Evolutionary conservation across 2,797 vertebrate species (phyloP), one percentile per base, ranked within the genome.

Genomic region (Falco rusticolus): DNA sequence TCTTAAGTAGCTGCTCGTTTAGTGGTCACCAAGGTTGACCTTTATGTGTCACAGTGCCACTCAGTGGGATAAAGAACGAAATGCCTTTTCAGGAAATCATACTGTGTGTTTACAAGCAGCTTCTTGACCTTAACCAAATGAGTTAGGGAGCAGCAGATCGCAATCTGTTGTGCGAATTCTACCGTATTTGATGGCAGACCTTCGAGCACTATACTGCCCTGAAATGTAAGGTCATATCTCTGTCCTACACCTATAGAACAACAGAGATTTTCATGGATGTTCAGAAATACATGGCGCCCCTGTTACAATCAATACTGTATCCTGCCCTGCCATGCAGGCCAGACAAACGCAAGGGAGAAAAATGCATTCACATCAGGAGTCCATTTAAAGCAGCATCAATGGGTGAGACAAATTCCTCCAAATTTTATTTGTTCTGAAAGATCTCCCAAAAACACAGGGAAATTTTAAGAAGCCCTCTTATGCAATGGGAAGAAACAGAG

Each of bases 121-220:
- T 96, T 93, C 78, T 90, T 97, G 96, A 97, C 94, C 94, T 90
- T 85, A 93, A 82, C 53, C 82, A 89, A 89, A 81, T 63, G n/a
- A 74, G 61, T 9, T 69, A 51, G 29, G 59, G 33, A 92, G 28
- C 71, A 65, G 79, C 41, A 84, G 65, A 94, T 92, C 80, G 24
- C 60, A 90, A 82, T 59, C 84, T 87, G 85, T 92, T 96, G 82
- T 85, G 47, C 2, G 1, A 80, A 89, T 88, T 83, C 60, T 77
- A 50, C 78, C 0, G 4, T 80, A 68, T 53, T 79, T 85, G 65
- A 13, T 33, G 41, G 10, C 80, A 88, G 63, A 82, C 20, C 66
- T 90, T 81, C 4, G 2, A 78, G 43, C 0, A 1, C 53, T 66
- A 34, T 61, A 39, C 57, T 90, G 85, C 47, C 82, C 77, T 90